phyloP scores from a whole-genome alignment of 2,888 invertebrate genomes.

The Ochlodes sylvanus region DNA sequence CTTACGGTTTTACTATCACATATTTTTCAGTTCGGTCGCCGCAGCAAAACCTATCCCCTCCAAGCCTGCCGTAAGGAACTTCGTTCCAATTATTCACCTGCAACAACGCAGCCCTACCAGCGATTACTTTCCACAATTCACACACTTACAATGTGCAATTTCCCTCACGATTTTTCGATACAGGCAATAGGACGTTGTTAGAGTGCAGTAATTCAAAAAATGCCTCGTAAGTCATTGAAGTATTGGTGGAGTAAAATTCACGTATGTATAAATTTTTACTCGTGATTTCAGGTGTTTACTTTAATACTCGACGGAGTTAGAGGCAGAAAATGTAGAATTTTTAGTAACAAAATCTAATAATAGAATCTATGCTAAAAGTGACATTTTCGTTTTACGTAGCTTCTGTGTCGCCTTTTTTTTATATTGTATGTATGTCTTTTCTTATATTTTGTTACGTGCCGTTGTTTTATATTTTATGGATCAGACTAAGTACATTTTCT shows the following conservation, averaged over 20 bases:
- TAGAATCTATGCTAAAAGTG: no score
- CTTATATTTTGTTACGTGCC: no score
- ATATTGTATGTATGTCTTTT: no score
- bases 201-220: constrained; percentile 33
- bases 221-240: constrained; percentile 28
- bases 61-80: no score
- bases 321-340: no score
- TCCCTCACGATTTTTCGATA: constrained; percentile 37
- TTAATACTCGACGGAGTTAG: background rate
- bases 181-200: constrained; percentile 30
- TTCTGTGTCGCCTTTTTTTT: no score
- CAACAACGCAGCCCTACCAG: constrained; percentile 19
- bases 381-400: no score
- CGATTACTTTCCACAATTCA: constrained; percentile 32
- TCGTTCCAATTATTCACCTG: background rate
- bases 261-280: constrained; percentile 28
- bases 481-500: background rate
- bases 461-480: no score
- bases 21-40: no score
- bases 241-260: constrained; percentile 21
- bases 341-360: no score
- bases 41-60: no score
- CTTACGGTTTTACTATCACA: no score
- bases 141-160: constrained; percentile 38
- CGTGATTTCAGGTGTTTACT: constrained; percentile 16